phyloP scores from a whole-genome alignment of 2,113 vertebrate species.

The Ciconia stormi region DNA sequence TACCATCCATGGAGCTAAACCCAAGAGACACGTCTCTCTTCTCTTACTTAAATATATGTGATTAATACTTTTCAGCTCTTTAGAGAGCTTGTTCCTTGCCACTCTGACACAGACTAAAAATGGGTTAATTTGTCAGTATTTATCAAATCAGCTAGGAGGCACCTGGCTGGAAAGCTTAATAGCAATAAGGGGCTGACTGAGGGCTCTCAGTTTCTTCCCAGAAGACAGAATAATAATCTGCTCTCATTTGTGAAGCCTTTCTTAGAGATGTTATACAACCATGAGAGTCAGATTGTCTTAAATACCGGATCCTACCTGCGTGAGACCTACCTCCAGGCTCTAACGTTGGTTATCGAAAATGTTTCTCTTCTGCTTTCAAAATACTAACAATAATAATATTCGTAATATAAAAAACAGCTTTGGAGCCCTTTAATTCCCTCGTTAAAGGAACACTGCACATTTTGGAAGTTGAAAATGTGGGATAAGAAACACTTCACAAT shows the following conservation, averaged over 20 bases:
- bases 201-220: background rate
- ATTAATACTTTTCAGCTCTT: background rate
- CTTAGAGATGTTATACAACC: background rate
- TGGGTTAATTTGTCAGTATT: background rate
- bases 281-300: background rate
- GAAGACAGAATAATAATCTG: background rate
- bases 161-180: background rate
- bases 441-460: background rate
- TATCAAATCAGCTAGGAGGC: background rate
- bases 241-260: background rate
- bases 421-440: background rate
- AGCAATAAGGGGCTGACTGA: background rate
- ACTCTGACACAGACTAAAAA: background rate
- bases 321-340: background rate
- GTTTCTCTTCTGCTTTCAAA: background rate
- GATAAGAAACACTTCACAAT: background rate
- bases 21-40: background rate
- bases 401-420: background rate
- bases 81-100: background rate
- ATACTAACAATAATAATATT: background rate
- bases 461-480: background rate
- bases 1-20: background rate
- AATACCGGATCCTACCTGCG: background rate
- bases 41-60: background rate
- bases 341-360: background rate